Evolutionary conservation across 2,888 invertebrate genomes (phyloP).

Genomic region (Fragum whitleyi): DNA sequence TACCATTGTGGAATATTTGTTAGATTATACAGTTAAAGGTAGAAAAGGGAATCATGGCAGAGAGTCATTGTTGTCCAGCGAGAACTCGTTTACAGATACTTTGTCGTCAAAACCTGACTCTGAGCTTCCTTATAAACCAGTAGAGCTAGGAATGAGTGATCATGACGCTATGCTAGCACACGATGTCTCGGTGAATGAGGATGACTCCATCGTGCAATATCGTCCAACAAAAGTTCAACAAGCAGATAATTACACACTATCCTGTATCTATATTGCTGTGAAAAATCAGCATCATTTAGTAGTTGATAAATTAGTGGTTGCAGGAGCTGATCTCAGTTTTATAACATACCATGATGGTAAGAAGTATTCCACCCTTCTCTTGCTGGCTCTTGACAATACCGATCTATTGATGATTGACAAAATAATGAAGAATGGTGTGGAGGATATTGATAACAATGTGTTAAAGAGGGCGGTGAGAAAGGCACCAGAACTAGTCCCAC

Average conservation of each 20-base stretch:
- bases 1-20: constrained; percentile 69
- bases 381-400: constrained; percentile 90
- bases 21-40: constrained; percentile 61
- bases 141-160: not conserved
- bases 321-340: constrained; percentile 94
- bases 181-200: not conserved
- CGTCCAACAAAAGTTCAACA: constrained; percentile 22
- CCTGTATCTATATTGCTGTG: constrained; percentile 80
- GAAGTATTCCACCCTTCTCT: constrained; percentile 85
- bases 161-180: not conserved
- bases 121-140: constrained; percentile 3
- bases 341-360: constrained; percentile 86
- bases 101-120: not conserved
- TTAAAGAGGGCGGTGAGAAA: constrained; percentile 87
- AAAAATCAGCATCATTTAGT: constrained; percentile 87
- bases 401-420: constrained; percentile 91
- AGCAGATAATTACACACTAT: constrained; percentile 50
- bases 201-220: constrained; percentile 18
- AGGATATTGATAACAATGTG: constrained; percentile 94
- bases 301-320: constrained; percentile 90
- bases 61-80: constrained; percentile 8
- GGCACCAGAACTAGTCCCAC: constrained; percentile 88
- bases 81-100: constrained; percentile 14
- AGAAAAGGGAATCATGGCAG: constrained; percentile 19
- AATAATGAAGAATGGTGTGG: constrained; percentile 92